These are phyloP conservation scores for Fundulus diaphanus DNA, from an alignment of 2,797 vertebrate species.

Conservation along the genomic window DNA sequence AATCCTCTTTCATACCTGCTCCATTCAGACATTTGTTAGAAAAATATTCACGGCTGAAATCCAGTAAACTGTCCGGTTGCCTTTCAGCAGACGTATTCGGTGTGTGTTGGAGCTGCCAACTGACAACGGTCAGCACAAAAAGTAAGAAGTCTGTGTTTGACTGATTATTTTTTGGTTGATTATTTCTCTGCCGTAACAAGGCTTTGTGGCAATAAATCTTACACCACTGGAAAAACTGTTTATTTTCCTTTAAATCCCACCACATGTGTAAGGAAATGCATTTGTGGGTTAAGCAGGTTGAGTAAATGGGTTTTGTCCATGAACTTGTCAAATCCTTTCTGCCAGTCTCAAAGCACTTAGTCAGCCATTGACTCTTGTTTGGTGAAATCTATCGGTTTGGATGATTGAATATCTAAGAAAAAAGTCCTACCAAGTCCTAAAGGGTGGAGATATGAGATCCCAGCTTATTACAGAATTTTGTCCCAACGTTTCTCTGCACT, in stretches of 20 bases:
- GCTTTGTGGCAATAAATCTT: not conserved
- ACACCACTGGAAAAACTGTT: not conserved
- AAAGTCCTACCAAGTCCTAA: not conserved
- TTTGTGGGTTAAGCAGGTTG: not conserved
- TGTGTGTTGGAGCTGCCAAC: no score
- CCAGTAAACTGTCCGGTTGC: no score
- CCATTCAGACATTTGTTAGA: no score
- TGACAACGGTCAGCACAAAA: no score
- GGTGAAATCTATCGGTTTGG: not conserved
- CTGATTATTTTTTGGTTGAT: not conserved
- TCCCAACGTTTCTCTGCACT: not conserved
- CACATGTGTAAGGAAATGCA: no score
- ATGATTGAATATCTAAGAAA: not conserved
- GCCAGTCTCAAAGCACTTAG: not conserved
- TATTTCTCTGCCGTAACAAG: not conserved
- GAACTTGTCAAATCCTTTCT: not conserved
- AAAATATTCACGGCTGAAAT: no score
- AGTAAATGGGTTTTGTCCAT: not conserved
- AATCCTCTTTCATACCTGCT: no score
- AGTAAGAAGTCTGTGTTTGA: not conserved
- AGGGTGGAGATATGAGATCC: not conserved
- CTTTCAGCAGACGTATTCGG: no score
- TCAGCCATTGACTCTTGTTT: not conserved
- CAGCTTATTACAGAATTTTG: not conserved
- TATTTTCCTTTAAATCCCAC: no score